Conservation (phyloP, 2,113 vertebrate genomes). For the Oryzias melastigma region DNA sequence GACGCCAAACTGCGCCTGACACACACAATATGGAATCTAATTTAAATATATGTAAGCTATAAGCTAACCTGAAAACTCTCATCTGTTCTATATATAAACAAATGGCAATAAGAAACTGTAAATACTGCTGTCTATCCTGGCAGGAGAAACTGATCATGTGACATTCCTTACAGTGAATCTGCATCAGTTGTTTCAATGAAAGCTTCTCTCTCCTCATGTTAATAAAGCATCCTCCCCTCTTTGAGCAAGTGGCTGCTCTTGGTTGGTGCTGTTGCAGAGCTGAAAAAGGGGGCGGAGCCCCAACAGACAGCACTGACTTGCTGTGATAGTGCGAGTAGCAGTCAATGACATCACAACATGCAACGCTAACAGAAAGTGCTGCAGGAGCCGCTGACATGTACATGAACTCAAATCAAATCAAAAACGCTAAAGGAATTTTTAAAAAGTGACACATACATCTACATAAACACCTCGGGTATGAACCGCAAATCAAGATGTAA, state of each 20-base stretch:
- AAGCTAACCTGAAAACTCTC: constrained; percentile 24
- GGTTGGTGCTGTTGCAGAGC: constrained; percentile 52
- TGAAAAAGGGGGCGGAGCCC: constrained; percentile 45
- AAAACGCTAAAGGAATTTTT: not conserved
- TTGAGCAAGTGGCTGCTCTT: constrained; percentile 49
- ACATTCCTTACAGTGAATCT: constrained; percentile 11
- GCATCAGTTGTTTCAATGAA: constrained; percentile 20
- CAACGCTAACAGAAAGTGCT: constrained; percentile 28
- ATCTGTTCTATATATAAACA: constrained; percentile 42
- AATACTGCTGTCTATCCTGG: constrained; percentile 46
- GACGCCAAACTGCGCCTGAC: not conserved
- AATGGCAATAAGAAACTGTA: constrained; percentile 33
- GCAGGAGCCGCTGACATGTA: constrained; percentile 8
- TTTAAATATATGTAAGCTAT: constrained; percentile 3
- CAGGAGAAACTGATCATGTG: constrained; percentile 34
- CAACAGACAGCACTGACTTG: constrained; percentile 56
- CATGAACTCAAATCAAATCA: constrained; percentile 7
- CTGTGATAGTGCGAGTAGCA: constrained; percentile 59
- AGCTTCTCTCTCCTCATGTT: constrained; percentile 21
- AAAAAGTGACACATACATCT: not conserved
- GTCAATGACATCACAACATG: constrained; percentile 68
- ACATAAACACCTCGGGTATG: constrained; percentile 16
- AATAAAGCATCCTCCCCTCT: constrained; percentile 48
- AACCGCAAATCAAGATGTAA: constrained; percentile 67
- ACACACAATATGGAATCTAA: constrained; percentile 9